Conservation (phyloP, 2,797 vertebrate species). For the Lepidocolaptes lacrymiger region DNA sequence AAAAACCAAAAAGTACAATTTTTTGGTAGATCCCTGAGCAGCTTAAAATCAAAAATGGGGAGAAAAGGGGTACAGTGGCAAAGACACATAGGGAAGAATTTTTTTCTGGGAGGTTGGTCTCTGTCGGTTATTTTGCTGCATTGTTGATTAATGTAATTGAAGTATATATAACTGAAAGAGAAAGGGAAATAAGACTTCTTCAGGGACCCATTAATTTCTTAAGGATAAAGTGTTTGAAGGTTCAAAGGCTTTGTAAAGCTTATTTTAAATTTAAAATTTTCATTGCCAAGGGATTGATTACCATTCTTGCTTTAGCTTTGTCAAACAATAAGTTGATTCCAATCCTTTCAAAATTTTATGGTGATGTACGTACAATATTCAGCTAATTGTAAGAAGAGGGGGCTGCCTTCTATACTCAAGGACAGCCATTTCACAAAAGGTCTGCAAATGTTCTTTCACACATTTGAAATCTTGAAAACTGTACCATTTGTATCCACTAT, state of each 20-base stretch:
- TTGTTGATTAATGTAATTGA: slow-evolving; percentile 81
- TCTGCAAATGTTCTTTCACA: neutral
- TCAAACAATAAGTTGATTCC: slow-evolving; percentile 76
- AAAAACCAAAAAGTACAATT: neutral
- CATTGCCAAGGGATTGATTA: slow-evolving; percentile 80
- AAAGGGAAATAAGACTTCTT: slow-evolving; percentile 79
- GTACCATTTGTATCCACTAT: neutral
- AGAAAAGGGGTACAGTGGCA: neutral
- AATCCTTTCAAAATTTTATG: slow-evolving; percentile 75
- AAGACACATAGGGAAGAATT: neutral
- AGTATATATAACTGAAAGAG: slow-evolving; percentile 75
- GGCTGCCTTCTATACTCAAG: slow-evolving; percentile 64
- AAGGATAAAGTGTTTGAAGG: slow-evolving; percentile 81
- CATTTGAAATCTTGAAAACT: slow-evolving; percentile 36
- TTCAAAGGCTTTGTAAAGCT: slow-evolving; percentile 84
- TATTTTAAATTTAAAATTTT: slow-evolving; percentile 85
- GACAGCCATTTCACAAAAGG: slow-evolving; percentile 54
- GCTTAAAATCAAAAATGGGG: neutral
- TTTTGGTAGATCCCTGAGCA: neutral
- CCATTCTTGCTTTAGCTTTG: slow-evolving; percentile 78
- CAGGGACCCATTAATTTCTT: slow-evolving; percentile 84
- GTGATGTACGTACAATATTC: slow-evolving; percentile 12
- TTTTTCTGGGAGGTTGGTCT: slow-evolving; percentile 39
- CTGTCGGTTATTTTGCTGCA: slow-evolving; percentile 63
- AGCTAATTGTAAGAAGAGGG: slow-evolving; percentile 21